Evolutionary conservation across 2,113 vertebrate genomes (phyloP), one percentile per base, ranked within the genome.

Genomic region (Odobenus rosmarus): DNA sequence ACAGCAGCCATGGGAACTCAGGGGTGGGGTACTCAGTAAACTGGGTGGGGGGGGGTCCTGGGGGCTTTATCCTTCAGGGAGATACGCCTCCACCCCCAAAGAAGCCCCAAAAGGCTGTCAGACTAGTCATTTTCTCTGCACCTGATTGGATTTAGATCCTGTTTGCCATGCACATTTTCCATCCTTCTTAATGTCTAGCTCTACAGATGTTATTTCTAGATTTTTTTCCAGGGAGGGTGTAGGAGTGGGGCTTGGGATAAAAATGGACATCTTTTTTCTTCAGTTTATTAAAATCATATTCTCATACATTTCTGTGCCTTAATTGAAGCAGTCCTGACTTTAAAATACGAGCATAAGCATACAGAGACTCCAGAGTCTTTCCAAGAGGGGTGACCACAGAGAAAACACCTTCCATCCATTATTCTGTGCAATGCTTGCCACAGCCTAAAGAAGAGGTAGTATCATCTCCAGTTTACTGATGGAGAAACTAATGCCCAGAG

Each of bases 1-100:
- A 57, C 8, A 9, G 57, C 49, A 97, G 93, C 84, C 96, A 94
- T 95, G 93, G 98, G 97, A 98, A 98, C 92, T 96, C 92, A 6
- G 95, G 82, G 91, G 53, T 81, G 26, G 74, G 92, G 55, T 62
- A 59, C 91, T 91, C 97, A 91, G 94, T 31, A 93, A 67, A 81
- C 74, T 28, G 36, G 21, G 80, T 67, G 95, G 55, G 36, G 21
- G 21, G 80, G 71, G 95, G 51, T 49, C 53, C 80, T 84, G 59
- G 57, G 79, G 79, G 31, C 76, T 93, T 77, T 82, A 86, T 36
- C 62, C 84, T 92, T 88, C 86, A 83, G n/a, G 9, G 0, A 64
- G 67, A 77, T 5, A 24, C 6, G 88, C 87, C 26, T 18, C 14
- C 3, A 16, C 23, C 42, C 74, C 55, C 90, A 95, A 42, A 88